Conservation (phyloP, 2,888 invertebrate genomes). For the Agriopis leucophaearia region DNA sequence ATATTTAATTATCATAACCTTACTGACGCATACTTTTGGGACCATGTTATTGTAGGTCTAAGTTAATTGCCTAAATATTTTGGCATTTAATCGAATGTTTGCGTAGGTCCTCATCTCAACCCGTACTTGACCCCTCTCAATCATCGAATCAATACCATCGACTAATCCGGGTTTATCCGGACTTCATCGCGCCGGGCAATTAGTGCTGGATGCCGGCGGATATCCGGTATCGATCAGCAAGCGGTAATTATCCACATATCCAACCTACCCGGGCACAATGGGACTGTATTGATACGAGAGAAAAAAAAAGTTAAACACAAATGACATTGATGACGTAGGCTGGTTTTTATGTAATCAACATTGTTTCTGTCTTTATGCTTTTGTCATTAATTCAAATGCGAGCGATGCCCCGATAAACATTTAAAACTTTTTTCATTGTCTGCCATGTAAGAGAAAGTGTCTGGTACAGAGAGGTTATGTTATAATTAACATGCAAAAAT, state of each 20-base stretch:
- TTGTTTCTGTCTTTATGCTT: no score
- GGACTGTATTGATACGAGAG: not conserved
- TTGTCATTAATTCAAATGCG: no score
- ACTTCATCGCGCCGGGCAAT: conserved; percentile 57
- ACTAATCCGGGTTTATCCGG: conserved; percentile 35
- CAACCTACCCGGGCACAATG: not conserved
- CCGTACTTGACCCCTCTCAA: conserved; percentile 28
- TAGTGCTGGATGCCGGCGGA: conserved; percentile 75
- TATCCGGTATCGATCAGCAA: conserved; percentile 57
- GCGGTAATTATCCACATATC: conserved; percentile 26
- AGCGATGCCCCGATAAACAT: no score
- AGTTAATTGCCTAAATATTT: conserved; percentile 1
- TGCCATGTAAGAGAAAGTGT: no score
- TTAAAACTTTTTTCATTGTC: no score
- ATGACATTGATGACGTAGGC: not conserved
- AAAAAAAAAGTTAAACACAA: not conserved
- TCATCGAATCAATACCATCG: conserved; percentile 33
- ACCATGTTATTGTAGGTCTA: not conserved
- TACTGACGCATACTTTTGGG: not conserved
- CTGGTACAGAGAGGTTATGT: no score
- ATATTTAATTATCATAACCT: not conserved
- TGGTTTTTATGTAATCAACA: conserved; percentile 37
- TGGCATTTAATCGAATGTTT: not conserved
- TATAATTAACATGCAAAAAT: no score
- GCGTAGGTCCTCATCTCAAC: conserved; percentile 7